Evolutionary conservation across 2,888 invertebrate genomes (phyloP).

Genomic region (Amphimallon solstitiale): DNA sequence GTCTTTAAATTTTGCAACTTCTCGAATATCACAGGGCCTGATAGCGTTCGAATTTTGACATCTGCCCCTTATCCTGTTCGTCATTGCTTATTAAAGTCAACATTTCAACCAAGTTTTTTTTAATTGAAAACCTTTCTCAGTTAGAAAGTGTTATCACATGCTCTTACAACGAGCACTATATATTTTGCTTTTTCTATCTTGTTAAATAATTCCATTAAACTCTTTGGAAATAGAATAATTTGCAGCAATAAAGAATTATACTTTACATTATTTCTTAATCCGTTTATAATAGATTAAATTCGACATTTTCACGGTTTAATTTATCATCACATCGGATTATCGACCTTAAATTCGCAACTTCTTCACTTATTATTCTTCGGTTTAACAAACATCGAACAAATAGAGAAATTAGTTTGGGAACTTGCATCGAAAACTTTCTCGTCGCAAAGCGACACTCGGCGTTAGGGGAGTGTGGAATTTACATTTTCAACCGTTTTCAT

Average conservation of each 20-base stretch:
- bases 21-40: too few relatives aligned
- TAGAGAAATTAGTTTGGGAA: conserved; percentile 7
- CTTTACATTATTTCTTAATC: too few relatives aligned
- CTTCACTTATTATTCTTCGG: neutral
- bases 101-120: too few relatives aligned
- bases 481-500: conserved; percentile 8
- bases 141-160: too few relatives aligned
- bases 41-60: too few relatives aligned
- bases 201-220: neutral
- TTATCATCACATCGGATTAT: neutral
- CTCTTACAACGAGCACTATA: too few relatives aligned
- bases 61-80: too few relatives aligned
- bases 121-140: too few relatives aligned
- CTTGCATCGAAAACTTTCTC: neutral
- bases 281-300: neutral
- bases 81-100: too few relatives aligned
- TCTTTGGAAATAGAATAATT: too few relatives aligned
- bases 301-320: neutral
- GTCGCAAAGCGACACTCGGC: neutral
- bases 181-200: neutral
- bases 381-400: conserved; percentile 1
- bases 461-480: neutral
- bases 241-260: too few relatives aligned
- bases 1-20: too few relatives aligned
- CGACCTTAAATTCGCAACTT: neutral